Conservation (phyloP, 1,140 invertebrate species). For the Neoseiulus cucumeris region DNA sequence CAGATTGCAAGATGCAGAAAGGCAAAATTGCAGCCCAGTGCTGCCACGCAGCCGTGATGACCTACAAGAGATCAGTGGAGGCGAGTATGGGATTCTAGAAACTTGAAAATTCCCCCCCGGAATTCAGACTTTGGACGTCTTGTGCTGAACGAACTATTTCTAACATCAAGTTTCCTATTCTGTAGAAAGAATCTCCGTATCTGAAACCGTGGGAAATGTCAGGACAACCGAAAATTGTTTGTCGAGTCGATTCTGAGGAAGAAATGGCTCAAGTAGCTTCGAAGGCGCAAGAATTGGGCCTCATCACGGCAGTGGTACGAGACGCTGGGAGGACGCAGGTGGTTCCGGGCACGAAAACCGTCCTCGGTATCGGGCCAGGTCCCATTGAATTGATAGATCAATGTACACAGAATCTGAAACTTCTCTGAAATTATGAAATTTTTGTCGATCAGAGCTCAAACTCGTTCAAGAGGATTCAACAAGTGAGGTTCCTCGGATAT, state of each 20-base stretch:
- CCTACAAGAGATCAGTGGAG: constrained; percentile 44
- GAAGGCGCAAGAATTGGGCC: constrained; percentile 43
- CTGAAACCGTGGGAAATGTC: constrained; percentile 49
- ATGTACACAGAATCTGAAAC: constrained; percentile 67
- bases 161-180: too few relatives aligned
- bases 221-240: constrained; percentile 62
- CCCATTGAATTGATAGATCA: constrained; percentile 47
- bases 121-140: too few relatives aligned
- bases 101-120: too few relatives aligned
- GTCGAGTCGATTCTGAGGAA: constrained; percentile 38
- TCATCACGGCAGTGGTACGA: constrained; percentile 48
- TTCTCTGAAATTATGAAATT: constrained; percentile 37
- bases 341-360: constrained; percentile 58
- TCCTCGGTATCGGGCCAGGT: constrained; percentile 64
- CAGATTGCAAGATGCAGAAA: constrained; percentile 79
- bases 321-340: constrained; percentile 84
- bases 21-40: constrained; percentile 84
- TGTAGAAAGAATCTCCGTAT: too few relatives aligned
- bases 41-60: constrained; percentile 63
- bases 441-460: not conserved
- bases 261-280: constrained; percentile 35
- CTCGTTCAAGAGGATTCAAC: not conserved
- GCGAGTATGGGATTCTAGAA: too few relatives aligned
- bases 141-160: too few relatives aligned
- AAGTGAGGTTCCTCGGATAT: not conserved